These are phyloP conservation scores for Echiichthys vipera DNA, from an alignment of 2,797 vertebrate genomes.

Conservation along the genomic window DNA sequence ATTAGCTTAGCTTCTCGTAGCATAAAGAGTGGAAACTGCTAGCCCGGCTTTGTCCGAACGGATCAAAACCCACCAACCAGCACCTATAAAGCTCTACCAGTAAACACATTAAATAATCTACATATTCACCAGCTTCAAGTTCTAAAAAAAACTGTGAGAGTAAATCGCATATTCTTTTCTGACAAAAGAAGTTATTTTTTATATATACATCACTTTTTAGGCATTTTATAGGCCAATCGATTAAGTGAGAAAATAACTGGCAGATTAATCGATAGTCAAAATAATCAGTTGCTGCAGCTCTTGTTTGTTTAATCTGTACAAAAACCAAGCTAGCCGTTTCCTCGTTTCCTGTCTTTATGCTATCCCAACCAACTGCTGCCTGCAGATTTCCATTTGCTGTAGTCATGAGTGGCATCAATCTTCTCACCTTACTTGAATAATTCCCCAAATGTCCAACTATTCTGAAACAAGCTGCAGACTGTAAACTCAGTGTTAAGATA, in stretches of 20 bases:
- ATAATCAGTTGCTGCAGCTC: not conserved
- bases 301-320: not conserved
- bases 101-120: not conserved
- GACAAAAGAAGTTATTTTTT: not conserved
- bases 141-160: no score
- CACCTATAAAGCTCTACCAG: not conserved
- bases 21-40: not conserved
- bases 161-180: not conserved
- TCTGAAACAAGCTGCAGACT: conserved; percentile 11
- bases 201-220: no score
- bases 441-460: conserved; percentile 12
- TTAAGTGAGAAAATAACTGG: no score
- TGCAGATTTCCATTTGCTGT: not conserved
- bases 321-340: not conserved
- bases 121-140: no score
- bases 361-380: not conserved
- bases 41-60: not conserved
- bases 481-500: conserved; percentile 20
- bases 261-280: not conserved
- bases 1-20: conserved; percentile 11
- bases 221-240: no score
- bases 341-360: not conserved
- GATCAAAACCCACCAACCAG: not conserved
- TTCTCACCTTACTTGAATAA: not conserved
- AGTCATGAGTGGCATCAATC: not conserved